phyloP scores from a whole-genome alignment of 2,797 vertebrate species.

The Darevskia nairensis region DNA sequence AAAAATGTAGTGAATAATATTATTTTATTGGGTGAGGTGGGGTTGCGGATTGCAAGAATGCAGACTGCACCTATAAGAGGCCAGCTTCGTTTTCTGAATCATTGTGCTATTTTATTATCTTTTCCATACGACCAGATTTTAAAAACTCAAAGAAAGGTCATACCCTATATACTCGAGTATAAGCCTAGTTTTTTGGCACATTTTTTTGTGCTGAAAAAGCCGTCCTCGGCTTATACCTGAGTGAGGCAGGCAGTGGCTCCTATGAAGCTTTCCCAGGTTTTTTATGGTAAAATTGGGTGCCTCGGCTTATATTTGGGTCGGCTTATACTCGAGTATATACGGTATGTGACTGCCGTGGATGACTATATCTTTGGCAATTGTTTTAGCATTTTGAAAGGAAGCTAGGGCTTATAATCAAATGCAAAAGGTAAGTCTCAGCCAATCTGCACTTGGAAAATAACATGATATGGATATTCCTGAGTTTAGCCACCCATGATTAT shows the following conservation, averaged over 20 bases:
- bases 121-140: neutral
- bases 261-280: too few species aligned
- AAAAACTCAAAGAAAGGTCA: neutral
- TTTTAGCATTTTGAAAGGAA: slow-evolving; percentile 13
- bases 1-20: too few species aligned
- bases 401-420: neutral
- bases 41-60: neutral
- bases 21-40: neutral
- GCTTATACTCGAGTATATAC: too few species aligned
- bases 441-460: neutral
- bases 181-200: too few species aligned
- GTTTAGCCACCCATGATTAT: neutral
- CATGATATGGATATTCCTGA: neutral
- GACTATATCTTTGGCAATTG: neutral
- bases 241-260: too few species aligned
- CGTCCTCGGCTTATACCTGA: too few species aligned
- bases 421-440: neutral
- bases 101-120: neutral
- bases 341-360: neutral
- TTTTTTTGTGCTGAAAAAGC: too few species aligned
- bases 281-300: too few species aligned
- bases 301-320: too few species aligned
- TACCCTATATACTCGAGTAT: too few species aligned
- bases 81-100: neutral
- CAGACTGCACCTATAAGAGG: neutral